phyloP scores from a whole-genome alignment of 2,797 vertebrate genomes.

The Artibeus lituratus region DNA sequence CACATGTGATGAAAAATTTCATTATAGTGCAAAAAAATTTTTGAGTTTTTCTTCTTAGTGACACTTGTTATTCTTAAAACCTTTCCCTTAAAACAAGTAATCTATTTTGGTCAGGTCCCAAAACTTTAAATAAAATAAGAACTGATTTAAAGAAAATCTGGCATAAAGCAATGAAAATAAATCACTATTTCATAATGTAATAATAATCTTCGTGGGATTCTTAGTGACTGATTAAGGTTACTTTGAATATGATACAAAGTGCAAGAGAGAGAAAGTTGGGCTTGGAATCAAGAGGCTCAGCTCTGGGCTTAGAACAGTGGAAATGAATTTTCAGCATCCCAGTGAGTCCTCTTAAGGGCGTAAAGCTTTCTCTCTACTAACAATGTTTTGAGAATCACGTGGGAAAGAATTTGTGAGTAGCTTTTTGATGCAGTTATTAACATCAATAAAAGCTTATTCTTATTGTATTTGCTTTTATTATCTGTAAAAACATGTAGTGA shows the following conservation, averaged over 20 bases:
- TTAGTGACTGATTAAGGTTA: background rate
- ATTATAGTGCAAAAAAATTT: background rate
- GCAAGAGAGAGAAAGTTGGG: background rate
- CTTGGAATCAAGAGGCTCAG: background rate
- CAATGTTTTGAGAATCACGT: background rate
- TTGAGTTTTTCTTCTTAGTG: background rate
- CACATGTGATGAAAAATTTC: background rate
- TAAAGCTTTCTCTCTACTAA: background rate
- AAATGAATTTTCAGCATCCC: background rate
- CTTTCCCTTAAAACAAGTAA: background rate
- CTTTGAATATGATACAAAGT: background rate
- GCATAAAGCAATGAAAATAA: background rate
- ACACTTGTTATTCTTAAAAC: background rate
- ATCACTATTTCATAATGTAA: background rate
- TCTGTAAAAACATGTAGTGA: background rate
- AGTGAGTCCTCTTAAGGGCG: background rate
- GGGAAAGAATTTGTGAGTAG: background rate
- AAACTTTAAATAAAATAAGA: background rate
- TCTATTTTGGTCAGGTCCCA: background rate
- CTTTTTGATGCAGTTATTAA: background rate
- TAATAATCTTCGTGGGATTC: background rate
- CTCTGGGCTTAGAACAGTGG: background rate
- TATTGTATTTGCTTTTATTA: background rate
- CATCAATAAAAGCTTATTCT: background rate
- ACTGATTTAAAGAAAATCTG: background rate